These are phyloP conservation scores for Cordilura impudica DNA, from an alignment of 2,888 invertebrate species.

Conservation along the genomic window DNA sequence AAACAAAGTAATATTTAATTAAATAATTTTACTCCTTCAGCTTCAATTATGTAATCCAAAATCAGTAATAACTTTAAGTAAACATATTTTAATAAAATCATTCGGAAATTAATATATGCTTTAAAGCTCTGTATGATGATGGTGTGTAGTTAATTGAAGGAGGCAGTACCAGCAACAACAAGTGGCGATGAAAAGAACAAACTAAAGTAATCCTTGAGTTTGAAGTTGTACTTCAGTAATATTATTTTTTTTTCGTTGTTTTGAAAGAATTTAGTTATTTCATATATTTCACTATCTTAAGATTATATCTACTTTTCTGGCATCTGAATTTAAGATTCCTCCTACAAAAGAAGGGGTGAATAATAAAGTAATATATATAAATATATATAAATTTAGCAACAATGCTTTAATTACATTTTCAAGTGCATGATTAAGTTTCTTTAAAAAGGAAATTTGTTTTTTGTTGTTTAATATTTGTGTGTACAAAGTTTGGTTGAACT, in stretches of 20 bases:
- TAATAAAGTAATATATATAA: not conserved
- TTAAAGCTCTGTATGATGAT: too few species aligned
- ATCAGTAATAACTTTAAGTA: too few species aligned
- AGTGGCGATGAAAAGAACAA: constrained; percentile 31
- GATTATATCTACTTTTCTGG: constrained; percentile 9
- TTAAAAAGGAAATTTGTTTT: not conserved
- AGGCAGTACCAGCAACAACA: constrained; percentile 30
- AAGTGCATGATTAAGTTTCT: constrained; percentile 42
- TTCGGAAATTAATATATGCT: too few species aligned
- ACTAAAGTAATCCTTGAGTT: constrained; percentile 38
- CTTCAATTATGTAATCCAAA: too few species aligned
- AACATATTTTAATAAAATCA: too few species aligned
- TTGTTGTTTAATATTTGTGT: not conserved
- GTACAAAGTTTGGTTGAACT: constrained; percentile 29
- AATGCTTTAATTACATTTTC: constrained; percentile 46
- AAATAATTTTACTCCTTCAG: too few species aligned
- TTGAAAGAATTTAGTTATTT: not conserved
- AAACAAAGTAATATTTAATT: too few species aligned
- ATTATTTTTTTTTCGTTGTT: not conserved
- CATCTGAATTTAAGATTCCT: constrained; percentile 9
- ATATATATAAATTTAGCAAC: constrained; percentile 1
- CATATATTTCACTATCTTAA: not conserved
- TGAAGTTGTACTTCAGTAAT: constrained; percentile 13
- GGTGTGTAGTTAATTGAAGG: not conserved
- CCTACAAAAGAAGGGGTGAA: not conserved